Base-by-base conservation (phyloP, 2,797 vertebrate species). In the Micromesistius poutassou region DNA sequence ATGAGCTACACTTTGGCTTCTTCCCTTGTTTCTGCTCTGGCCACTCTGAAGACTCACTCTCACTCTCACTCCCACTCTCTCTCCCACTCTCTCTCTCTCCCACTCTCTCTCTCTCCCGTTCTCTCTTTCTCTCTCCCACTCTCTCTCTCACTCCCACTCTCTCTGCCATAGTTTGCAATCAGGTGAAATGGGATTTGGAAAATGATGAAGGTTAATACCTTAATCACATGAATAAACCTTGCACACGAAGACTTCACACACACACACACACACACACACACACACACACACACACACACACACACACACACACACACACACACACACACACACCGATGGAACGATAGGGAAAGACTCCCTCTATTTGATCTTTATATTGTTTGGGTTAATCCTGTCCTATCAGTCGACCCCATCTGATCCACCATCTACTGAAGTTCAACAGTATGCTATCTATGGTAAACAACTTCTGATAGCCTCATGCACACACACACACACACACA, bases 191-290 rank as follows among this genome's bases (percentile, higher is more conserved):
- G 38, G 16, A 40, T 25, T 19, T 13, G 38, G 73, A 28, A 14
- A 50, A 16, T 25, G 5, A 13, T 28, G 28, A 46, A 40, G 40
- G 28, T 31, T 46, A 19, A 46, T 30, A 46, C 73, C 25, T 30
- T 14, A 36, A 46, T 74, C 40, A 46, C 73, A 28, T 12, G 19
- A 16, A 30, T 74, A 74, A 74, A 38, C 38, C 25, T 28, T 42
- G 10, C 19, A 42, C 40, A 66, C 2, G 73, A 42, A 40, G 73
- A 25, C 25, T 46, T 40, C 5, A 50, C 46, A 50, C 46, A 74
- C 40, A 74, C 38, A 66, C 74, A 25, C 50, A 35, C 30, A 66
- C 73, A 46, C 73, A 30, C 74, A 76, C 74, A 36, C 55, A 76
- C 31, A 36, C 31, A 40, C 75, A 42, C 28, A 77, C 35, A 72